phyloP scores from a whole-genome alignment of 2,797 vertebrate species.

The Alauda arvensis region DNA sequence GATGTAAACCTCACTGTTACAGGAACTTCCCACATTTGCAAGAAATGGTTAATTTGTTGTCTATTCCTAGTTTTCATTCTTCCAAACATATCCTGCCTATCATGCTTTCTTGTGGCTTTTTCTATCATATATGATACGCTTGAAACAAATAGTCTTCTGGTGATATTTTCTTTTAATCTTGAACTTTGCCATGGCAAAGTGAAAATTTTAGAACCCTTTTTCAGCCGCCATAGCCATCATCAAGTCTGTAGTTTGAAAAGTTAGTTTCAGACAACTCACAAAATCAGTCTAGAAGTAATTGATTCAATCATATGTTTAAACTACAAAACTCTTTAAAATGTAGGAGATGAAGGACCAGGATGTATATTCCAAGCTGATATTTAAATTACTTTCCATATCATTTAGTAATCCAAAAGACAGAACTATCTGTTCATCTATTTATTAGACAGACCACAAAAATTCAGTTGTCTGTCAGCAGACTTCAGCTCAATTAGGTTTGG shows the following conservation, averaged over 20 bases:
- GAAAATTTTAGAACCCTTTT: not conserved
- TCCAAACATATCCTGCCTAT: not conserved
- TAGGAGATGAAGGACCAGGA: not conserved
- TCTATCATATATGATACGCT: not conserved
- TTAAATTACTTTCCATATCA: not conserved
- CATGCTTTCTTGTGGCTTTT: not conserved
- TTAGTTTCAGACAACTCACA: not conserved
- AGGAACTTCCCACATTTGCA: not conserved
- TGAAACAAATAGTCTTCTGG: not conserved
- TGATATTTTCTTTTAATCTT: not conserved
- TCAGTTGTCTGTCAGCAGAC: not conserved
- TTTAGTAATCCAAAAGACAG: not conserved
- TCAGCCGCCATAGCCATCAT: not conserved
- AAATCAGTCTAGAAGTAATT: not conserved
- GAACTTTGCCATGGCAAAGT: not conserved
- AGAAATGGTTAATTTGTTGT: not conserved
- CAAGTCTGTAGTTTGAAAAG: not conserved
- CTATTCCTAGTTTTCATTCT: not conserved
- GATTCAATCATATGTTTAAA: not conserved
- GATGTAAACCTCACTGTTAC: not conserved
- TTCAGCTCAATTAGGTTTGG: not conserved
- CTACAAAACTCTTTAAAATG: not conserved
- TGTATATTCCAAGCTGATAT: not conserved
- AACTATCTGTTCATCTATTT: not conserved
- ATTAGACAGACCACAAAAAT: not conserved